Percentiles rank a stretch among this genome's conserved stretches.
Conservation (phyloP, 1,140 invertebrate genomes). For the Penaeus japonicus region DNA sequence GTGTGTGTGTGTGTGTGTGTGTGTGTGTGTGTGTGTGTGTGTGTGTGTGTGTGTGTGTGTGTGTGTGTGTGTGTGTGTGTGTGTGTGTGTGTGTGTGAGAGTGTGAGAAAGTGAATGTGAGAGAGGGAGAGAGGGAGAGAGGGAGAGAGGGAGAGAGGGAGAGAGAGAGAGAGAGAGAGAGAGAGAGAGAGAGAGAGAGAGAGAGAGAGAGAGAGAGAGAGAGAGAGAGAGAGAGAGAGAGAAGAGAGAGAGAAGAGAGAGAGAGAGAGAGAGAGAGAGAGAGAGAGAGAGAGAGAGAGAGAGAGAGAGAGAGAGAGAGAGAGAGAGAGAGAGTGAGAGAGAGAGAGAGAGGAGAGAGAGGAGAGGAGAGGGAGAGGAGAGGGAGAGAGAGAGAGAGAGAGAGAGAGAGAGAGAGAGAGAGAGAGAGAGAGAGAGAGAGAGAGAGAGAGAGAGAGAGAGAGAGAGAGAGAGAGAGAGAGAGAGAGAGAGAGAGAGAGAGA, state of each 20-base stretch:
- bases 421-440: neutral
- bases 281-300: neutral
- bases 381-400: too few relatives aligned
- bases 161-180: neutral
- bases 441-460: neutral
- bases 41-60: too few relatives aligned
- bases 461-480: slow-evolving; percentile 10
- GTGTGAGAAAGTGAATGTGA: neutral
- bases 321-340: neutral
- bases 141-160: neutral
- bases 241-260: too few relatives aligned
- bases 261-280: too few relatives aligned
- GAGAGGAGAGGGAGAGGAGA: neutral
- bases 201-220: neutral
- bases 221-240: too few relatives aligned
- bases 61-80: too few relatives aligned
- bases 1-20: too few relatives aligned
- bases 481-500: neutral
- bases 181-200: neutral
- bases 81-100: too few relatives aligned
- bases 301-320: slow-evolving; percentile 19
- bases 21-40: too few relatives aligned
- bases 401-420: too few relatives aligned
- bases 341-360: slow-evolving; percentile 2
- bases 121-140: neutral